Percentiles rank a stretch among this genome's conserved stretches.
Conservation (phyloP, 1,140 invertebrate species). For the Drosophila kohkoa region DNA sequence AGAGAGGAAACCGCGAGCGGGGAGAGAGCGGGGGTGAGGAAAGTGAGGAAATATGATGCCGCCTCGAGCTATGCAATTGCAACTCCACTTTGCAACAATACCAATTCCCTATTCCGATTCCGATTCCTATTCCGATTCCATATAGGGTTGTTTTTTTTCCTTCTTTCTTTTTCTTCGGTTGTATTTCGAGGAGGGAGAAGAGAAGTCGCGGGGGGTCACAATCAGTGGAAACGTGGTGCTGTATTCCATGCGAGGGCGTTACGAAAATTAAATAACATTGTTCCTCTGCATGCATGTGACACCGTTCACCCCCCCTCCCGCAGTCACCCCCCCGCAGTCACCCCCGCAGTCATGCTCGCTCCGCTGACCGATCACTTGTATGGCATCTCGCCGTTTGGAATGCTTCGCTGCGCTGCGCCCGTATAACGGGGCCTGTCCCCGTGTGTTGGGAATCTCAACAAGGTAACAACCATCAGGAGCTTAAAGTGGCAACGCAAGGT, state of each 20-base stretch:
- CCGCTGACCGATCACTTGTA: constrained; percentile 57
- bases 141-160: constrained; percentile 15
- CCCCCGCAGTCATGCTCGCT: not conserved
- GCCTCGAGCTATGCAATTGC: constrained; percentile 42
- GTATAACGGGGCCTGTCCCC: constrained; percentile 54
- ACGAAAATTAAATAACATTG: constrained; percentile 40
- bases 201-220: not conserved
- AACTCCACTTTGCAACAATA: constrained; percentile 34
- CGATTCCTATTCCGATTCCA: constrained; percentile 9
- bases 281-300: constrained; percentile 33
- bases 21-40: not conserved
- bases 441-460: constrained; percentile 74
- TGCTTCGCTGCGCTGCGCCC: constrained; percentile 79
- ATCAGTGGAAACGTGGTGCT: constrained; percentile 31
- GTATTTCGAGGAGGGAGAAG: not conserved
- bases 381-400: constrained; percentile 71
- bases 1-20: not conserved
- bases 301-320: constrained; percentile 29
- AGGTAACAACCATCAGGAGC: constrained; percentile 56
- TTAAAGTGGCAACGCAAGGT: constrained; percentile 41
- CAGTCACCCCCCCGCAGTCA: no score
- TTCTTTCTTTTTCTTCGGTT: not conserved
- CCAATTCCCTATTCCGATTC: constrained; percentile 20
- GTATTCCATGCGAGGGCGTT: constrained; percentile 9
- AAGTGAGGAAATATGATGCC: constrained; percentile 65